phyloP scores from a whole-genome alignment of 2,113 vertebrate species.

The Sprattus sprattus region DNA sequence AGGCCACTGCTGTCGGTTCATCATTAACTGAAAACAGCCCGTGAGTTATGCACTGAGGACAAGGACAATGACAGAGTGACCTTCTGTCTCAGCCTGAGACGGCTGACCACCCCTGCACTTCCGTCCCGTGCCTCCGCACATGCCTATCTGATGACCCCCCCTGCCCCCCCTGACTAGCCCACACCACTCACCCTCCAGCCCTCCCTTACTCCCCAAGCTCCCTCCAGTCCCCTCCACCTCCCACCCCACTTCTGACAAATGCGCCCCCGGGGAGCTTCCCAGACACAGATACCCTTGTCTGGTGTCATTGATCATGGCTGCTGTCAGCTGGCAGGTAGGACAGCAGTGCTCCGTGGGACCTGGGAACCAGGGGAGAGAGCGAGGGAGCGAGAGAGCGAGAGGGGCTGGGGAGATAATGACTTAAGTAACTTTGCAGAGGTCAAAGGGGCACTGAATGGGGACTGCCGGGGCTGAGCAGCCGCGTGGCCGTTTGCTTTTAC shows the following conservation, averaged over 20 bases:
- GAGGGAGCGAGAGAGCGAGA: not conserved
- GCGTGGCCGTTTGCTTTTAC: not conserved
- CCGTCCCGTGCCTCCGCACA: constrained; percentile 13
- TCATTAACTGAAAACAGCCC: constrained; percentile 42
- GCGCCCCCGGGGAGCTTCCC: constrained; percentile 66
- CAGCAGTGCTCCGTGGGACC: constrained; percentile 63
- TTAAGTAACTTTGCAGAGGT: constrained; percentile 66
- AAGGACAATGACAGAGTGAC: constrained; percentile 68
- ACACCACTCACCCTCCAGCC: not conserved
- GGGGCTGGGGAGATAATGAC: constrained; percentile 73
- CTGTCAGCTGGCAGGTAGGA: constrained; percentile 73
- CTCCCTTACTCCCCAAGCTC: not conserved
- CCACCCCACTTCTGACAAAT: constrained; percentile 56
- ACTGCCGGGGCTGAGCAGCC: not conserved
- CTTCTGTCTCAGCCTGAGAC: constrained; percentile 61
- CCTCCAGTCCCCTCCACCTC: not conserved
- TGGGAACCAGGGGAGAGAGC: constrained; percentile 19
- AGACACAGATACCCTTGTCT: constrained; percentile 69
- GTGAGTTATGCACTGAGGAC: constrained; percentile 48
- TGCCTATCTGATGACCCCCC: constrained; percentile 67
- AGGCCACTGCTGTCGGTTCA: constrained; percentile 44
- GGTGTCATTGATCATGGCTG: constrained; percentile 71
- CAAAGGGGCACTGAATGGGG: constrained; percentile 41
- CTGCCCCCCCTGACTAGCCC: not conserved
- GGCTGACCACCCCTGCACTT: constrained; percentile 39